Conservation (phyloP, 2,888 invertebrate genomes). For the Cheilosia vulpina region DNA sequence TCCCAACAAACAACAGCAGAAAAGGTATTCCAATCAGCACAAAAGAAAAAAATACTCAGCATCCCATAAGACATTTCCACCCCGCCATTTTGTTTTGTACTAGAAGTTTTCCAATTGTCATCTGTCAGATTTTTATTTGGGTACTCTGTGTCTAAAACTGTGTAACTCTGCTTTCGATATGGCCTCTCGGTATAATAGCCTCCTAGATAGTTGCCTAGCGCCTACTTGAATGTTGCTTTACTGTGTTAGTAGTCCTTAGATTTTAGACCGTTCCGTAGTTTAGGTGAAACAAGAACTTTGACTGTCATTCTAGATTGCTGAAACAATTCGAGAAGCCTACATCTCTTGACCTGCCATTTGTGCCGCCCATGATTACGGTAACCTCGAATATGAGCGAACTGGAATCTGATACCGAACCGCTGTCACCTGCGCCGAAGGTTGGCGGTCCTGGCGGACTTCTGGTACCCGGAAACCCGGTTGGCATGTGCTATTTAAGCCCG, state of each 20-base stretch:
- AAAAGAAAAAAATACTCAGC: constrained; percentile 22
- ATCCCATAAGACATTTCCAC: constrained; percentile 60
- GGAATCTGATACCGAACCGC: constrained; percentile 89
- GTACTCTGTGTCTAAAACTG: constrained; percentile 37
- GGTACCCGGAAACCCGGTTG: constrained; percentile 82
- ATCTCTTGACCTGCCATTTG: constrained; percentile 86
- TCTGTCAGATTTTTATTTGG: constrained; percentile 29
- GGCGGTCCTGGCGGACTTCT: constrained; percentile 83
- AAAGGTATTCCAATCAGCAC: constrained; percentile 78
- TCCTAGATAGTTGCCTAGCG: constrained; percentile 37
- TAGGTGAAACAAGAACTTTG: constrained; percentile 47
- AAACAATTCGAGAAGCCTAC: constrained; percentile 87
- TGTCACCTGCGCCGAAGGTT: constrained; percentile 86
- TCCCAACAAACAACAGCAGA: constrained; percentile 84
- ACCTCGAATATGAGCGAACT: constrained; percentile 90
- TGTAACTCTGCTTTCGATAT: constrained; percentile 65
- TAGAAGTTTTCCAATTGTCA: constrained; percentile 45
- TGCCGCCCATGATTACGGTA: constrained; percentile 89
- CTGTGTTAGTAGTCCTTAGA: constrained; percentile 8
- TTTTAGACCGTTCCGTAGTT: constrained; percentile 39
- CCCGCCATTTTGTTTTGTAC: constrained; percentile 55
- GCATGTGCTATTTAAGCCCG: constrained; percentile 91
- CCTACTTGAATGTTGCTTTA: constrained; percentile 57
- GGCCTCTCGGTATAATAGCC: constrained; percentile 25
- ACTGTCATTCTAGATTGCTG: constrained; percentile 84